Base-by-base conservation (phyloP, 2,888 invertebrate species). In the Drosophila meridiana region DNA sequence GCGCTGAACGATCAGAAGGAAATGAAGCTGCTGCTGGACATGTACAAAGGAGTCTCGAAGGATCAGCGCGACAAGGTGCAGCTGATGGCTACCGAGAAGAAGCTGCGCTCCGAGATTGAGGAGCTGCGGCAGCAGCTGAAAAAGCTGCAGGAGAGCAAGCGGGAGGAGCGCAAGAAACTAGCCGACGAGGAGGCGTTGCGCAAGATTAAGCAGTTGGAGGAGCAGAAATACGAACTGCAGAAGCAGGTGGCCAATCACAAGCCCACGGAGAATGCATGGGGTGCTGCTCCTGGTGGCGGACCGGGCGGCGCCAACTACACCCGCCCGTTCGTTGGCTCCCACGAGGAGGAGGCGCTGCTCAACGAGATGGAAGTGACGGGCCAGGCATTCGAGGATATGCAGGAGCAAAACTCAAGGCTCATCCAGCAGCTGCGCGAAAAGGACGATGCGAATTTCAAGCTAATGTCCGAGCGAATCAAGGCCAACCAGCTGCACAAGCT, bases 301-400 rank as follows among this genome's bases (percentile, higher is more conserved):
- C 74, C 78, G 1, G 69, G 85, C 0, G 80, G 82, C 34, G 48
- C 94, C 28, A 92, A 90, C 87, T 95, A 95, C 91, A 94, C 95
- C 32, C 91, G 96, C 36, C 96, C 96, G 0, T 96, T 96, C 91
- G 96, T 96, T 0, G 96, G 96, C 2, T 96, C 96, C 0, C 95
- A 96, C 90, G 98, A 99, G 92, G 99, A 99, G 93, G 99, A 99
- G 91, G 98, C 99, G 0, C 94, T 99, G 59, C 94, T 99, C 20
- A 99, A 98, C 92, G 99, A 99, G 94, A 99, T 99, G 98, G 99
- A 99, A 92, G 98, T 99, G 4, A 99, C 99, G 0, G 99, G 99
- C 0, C 99, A 99, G 93, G 99, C 99, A 1, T 99, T 99, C 92
- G 99, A 99, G 92, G 99, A 99, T 91, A 99, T 99, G 98, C 99